Conservation (phyloP, 1,140 invertebrate species). For the Oedothorax gibbosus region DNA sequence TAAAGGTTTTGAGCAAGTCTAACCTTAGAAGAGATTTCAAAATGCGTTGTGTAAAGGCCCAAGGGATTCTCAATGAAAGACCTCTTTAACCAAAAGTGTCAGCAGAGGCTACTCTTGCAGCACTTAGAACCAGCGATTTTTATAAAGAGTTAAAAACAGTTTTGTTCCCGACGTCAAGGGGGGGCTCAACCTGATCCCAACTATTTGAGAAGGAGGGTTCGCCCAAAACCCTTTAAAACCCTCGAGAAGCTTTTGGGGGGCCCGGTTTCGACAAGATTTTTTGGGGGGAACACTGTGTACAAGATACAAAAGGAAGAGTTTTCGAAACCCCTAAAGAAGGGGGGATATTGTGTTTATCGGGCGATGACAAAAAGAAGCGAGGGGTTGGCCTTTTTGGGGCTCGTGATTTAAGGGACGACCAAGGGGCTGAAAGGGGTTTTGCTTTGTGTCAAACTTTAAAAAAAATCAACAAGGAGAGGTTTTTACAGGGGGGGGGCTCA, state of each 20-base stretch:
- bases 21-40: slow-evolving; percentile 32
- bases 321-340: not conserved
- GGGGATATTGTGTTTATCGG: slow-evolving; percentile 28
- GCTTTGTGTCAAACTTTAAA: not conserved
- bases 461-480: not conserved
- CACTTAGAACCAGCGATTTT: slow-evolving; percentile 7
- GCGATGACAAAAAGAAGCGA: slow-evolving; percentile 10
- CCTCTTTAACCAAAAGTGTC: slow-evolving; percentile 31
- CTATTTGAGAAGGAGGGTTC: slow-evolving; percentile 5
- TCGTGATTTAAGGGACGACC: not conserved
- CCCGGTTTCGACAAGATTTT: slow-evolving; percentile 1
- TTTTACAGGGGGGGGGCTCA: no score
- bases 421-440: not conserved
- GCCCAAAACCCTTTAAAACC: not conserved
- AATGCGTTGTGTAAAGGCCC: slow-evolving; percentile 21
- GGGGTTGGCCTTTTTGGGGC: slow-evolving; percentile 14
- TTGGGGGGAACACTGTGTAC: not conserved
- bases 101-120: not conserved
- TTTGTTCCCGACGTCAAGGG: slow-evolving; percentile 14
- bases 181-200: not conserved
- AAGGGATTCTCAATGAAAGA: slow-evolving; percentile 61
- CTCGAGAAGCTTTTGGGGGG: not conserved
- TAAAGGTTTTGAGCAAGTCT: not conserved
- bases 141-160: slow-evolving; percentile 43
- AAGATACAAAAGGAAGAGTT: not conserved